Evolutionary conservation across 1,140 invertebrate species (phyloP).

Genomic region (Anagrus nilaparvatae): DNA sequence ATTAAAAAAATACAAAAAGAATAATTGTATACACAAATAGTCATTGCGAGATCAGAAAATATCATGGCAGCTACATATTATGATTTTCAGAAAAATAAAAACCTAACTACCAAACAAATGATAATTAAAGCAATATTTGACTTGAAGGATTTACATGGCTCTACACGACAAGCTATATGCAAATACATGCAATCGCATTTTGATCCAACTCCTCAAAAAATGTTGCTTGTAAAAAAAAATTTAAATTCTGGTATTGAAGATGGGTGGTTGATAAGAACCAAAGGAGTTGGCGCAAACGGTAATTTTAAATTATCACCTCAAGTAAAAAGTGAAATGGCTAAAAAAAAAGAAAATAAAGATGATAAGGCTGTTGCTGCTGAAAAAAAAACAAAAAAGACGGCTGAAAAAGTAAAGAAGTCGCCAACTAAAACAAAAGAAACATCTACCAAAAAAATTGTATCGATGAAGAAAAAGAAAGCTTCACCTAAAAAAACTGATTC

Average conservation of each 20-base stretch:
- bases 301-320: slow-evolving; percentile 9
- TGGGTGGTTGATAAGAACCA: slow-evolving; percentile 5
- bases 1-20: too few relatives aligned
- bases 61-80: too few relatives aligned
- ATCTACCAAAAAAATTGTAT: too few relatives aligned
- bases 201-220: background rate
- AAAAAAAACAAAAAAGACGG: background rate
- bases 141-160: slow-evolving; percentile 8
- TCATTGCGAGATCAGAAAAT: too few relatives aligned
- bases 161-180: slow-evolving; percentile 1
- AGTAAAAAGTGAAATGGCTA: background rate
- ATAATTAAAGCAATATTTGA: slow-evolving; percentile 4
- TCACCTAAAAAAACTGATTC: too few relatives aligned
- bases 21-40: too few relatives aligned
- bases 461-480: too few relatives aligned
- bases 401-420: slow-evolving; percentile 1
- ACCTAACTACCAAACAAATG: slow-evolving; percentile 11
- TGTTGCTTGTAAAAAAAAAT: background rate
- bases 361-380: background rate
- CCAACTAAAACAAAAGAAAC: too few relatives aligned
- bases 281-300: slow-evolving; percentile 5
- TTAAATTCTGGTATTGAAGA: background rate
- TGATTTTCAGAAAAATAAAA: too few relatives aligned
- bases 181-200: slow-evolving; percentile 7
- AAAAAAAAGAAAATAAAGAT: background rate